phyloP scores from a whole-genome alignment of 2,797 vertebrate species.

The Mus minutoides region DNA sequence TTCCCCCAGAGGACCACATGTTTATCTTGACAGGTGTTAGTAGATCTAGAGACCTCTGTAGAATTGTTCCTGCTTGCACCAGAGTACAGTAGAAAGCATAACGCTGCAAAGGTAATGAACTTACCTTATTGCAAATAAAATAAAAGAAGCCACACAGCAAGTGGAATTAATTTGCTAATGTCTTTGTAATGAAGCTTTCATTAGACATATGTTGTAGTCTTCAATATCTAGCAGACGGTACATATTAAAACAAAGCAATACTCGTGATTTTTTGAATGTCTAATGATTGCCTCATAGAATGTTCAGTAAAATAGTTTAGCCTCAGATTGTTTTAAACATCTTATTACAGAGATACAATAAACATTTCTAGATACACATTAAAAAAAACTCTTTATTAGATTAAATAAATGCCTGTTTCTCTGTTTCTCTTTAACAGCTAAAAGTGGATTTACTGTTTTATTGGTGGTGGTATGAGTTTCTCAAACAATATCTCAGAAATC shows the following conservation, averaged over 20 bases:
- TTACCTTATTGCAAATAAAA: constrained; percentile 86
- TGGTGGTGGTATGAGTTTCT: background rate
- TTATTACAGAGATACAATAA: constrained; percentile 46
- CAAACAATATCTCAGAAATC: background rate
- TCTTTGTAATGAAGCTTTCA: constrained; percentile 88
- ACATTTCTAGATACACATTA: constrained; percentile 2
- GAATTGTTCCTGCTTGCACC: constrained; percentile 85
- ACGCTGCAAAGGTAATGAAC: constrained; percentile 87
- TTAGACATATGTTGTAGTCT: constrained; percentile 85
- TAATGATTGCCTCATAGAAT: constrained; percentile 38
- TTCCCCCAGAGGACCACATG: constrained; percentile 86
- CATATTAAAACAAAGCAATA: constrained; percentile 76
- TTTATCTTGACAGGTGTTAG: constrained; percentile 90
- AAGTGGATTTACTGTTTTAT: background rate
- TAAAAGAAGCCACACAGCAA: constrained; percentile 85
- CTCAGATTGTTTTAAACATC: constrained; percentile 65
- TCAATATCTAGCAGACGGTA: constrained; percentile 73
- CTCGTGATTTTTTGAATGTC: constrained; percentile 24
- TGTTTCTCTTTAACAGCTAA: constrained; percentile 66
- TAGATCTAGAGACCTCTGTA: constrained; percentile 84
- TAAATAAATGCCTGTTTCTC: constrained; percentile 26
- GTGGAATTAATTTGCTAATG: constrained; percentile 87
- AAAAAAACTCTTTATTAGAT: background rate
- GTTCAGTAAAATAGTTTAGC: constrained; percentile 60
- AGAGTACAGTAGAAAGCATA: constrained; percentile 87